Evolutionary conservation across 2,113 vertebrate genomes (phyloP), one percentile per base, ranked within the genome.

Genomic region (Brachyhypopomus occidentalis): DNA sequence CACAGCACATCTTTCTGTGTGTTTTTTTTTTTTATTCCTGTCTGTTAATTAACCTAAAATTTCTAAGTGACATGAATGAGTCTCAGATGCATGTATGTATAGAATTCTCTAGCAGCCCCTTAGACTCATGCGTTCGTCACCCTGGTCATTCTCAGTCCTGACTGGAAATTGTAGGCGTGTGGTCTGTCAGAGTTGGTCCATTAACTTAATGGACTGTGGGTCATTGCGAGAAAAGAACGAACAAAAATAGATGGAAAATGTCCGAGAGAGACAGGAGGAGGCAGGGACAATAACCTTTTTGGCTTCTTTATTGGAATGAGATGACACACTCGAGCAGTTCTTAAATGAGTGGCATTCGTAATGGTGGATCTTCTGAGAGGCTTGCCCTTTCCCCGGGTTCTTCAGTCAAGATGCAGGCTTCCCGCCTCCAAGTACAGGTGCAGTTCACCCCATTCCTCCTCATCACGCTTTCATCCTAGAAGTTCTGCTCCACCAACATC

Each of bases 231-330:
- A 71, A 58, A 64, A 34, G 59, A 75, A 78, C 8, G 11, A 12
- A 17, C 8, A 34, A 63, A 83, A 81, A 86, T 77, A 72, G 83
- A 85, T 64, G 78, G 23, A 75, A 86, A 83, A 75, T 62, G 84
- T 83, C 80, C 74, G 70, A 45, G 20, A 70, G 20, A 58, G 81
- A 83, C 76, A 87, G 79, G 76, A 88, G 86, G 70, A 84, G 91
- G 92, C 87, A 84, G 91, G 89, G 84, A 75, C 88, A 22, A 66
- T 91, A 88, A 92, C 92, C 91, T 92, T 92, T 52, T 81, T 66
- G 84, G 77, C 69, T 80, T 84, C 72, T 83, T 81, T 67, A 72
- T 69, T 17, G 71, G 83, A 72, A 81, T 89, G 86, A 87, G 91
- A 89, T 89, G 83, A 90, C 83, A 88, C 20, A 81, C 88, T 89